These are phyloP conservation scores for Drosophila meridionalis DNA, from an alignment of 2,888 invertebrate genomes.

Conservation along the genomic window DNA sequence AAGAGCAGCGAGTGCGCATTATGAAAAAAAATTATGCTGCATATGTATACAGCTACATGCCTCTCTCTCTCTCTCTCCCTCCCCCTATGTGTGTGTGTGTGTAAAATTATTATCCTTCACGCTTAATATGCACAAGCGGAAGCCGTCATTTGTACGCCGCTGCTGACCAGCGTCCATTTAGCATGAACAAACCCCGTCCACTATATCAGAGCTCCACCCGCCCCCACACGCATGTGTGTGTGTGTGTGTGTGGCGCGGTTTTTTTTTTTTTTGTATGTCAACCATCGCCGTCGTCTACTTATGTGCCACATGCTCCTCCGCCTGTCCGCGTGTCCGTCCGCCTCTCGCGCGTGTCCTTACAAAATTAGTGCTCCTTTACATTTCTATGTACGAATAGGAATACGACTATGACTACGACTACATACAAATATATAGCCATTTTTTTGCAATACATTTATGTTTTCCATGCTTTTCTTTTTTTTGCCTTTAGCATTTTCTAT, in stretches of 20 bases:
- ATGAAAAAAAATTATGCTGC: constrained; percentile 51
- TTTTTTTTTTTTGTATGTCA: constrained; percentile 59
- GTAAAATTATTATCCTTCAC: constrained; percentile 79
- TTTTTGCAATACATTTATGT: constrained; percentile 65
- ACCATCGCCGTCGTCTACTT: constrained; percentile 64
- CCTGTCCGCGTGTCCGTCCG: constrained; percentile 29
- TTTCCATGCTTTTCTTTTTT: constrained; percentile 28
- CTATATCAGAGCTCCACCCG: not conserved
- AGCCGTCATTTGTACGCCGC: constrained; percentile 80
- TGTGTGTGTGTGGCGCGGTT: constrained; percentile 21
- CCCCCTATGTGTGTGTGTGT: constrained; percentile 23
- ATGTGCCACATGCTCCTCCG: constrained; percentile 66
- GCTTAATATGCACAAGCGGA: constrained; percentile 81
- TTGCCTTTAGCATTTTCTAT: constrained; percentile 5
- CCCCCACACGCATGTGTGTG: not conserved
- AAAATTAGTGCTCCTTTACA: constrained; percentile 76
- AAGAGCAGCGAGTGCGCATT: constrained; percentile 36
- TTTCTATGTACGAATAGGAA: constrained; percentile 59
- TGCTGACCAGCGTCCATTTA: constrained; percentile 75
- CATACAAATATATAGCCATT: constrained; percentile 52
- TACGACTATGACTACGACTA: constrained; percentile 23
- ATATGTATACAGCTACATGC: constrained; percentile 9
- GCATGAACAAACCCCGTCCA: constrained; percentile 43
- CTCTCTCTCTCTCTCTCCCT: not conserved
- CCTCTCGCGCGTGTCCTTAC: constrained; percentile 67